Conservation (phyloP, 2,888 invertebrate species). For the Chrysina gloriosa region DNA sequence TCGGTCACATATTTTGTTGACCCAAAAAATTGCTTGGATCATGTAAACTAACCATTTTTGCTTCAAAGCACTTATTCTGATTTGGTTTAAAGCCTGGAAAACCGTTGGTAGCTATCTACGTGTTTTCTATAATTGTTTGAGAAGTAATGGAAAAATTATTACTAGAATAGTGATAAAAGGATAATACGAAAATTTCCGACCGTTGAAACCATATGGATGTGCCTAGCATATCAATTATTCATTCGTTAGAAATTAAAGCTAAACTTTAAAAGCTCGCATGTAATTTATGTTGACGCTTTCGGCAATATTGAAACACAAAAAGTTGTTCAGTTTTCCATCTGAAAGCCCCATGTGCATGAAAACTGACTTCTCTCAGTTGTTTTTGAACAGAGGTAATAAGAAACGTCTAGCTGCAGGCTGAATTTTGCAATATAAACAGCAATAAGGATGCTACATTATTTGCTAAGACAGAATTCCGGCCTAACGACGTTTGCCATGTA, state of each 20-base stretch:
- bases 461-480: constrained; percentile 50
- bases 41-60: too few species aligned
- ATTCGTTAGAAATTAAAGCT: not conserved
- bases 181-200: too few species aligned
- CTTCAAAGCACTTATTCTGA: too few species aligned
- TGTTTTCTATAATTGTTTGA: too few species aligned
- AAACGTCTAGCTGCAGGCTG: constrained; percentile 47
- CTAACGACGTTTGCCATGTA: constrained; percentile 49
- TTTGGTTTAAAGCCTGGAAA: too few species aligned
- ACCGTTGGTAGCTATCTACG: too few species aligned
- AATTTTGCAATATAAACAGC: constrained; percentile 54
- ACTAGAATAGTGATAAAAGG: too few species aligned
- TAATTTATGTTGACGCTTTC: not conserved
- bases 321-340: constrained; percentile 21
- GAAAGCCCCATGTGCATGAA: constrained; percentile 13
- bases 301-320: not conserved
- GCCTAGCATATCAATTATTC: not conserved
- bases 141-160: too few species aligned
- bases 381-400: constrained; percentile 47
- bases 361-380: constrained; percentile 17
- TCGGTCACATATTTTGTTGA: too few species aligned
- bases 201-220: not conserved
- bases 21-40: too few species aligned
- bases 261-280: not conserved
- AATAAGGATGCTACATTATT: constrained; percentile 54